These are phyloP conservation scores for Rattus norvegicus DNA, from an alignment of 2,113 vertebrate genomes.

Conservation along the genomic window DNA sequence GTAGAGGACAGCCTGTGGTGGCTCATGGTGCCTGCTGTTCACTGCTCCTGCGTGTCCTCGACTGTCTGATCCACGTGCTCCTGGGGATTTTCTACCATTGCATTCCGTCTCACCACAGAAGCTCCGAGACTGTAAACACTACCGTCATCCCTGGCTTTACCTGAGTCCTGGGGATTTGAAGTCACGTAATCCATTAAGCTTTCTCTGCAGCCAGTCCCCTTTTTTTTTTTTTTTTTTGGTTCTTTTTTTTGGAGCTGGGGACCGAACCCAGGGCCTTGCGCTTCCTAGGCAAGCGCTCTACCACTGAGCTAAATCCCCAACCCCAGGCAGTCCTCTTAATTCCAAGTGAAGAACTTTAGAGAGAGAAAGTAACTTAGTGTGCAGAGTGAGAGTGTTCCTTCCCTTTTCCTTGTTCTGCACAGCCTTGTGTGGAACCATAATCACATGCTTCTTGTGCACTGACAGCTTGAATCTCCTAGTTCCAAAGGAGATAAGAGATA, in stretches of 20 bases:
- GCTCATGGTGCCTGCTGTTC: not conserved
- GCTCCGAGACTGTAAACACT: not conserved
- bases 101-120: not conserved
- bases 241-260: no score
- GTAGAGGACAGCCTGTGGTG: not conserved
- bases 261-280: no score
- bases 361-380: not conserved
- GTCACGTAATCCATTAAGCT: not conserved
- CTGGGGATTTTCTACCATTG: not conserved
- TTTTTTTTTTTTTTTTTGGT: no score
- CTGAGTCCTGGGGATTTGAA: no score
- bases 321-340: not conserved
- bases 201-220: not conserved
- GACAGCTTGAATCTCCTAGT: not conserved
- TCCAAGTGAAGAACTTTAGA: constrained; percentile 41
- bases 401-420: not conserved
- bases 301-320: no score
- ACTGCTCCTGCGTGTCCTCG: not conserved
- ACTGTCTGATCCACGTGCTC: not conserved
- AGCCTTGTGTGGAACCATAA: not conserved
- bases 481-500: not conserved
- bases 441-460: not conserved
- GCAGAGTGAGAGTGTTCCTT: not conserved
- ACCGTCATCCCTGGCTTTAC: not conserved
- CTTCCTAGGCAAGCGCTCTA: no score